Base-by-base conservation (phyloP, 53 echinoderm and acorn worm genomes). In the Actinopyga echinites region DNA sequence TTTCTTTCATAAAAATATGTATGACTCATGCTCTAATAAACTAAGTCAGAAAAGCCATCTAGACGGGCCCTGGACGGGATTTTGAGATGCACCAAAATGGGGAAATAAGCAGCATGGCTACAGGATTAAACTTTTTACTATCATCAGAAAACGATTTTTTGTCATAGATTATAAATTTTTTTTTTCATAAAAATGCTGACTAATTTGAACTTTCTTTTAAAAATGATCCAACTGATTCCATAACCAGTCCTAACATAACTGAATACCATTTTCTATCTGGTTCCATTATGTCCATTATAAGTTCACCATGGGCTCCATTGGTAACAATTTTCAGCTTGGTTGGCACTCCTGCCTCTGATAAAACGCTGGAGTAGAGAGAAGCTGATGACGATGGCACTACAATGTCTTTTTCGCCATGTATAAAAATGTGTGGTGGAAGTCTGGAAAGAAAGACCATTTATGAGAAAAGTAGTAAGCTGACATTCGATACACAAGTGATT, bases 281-380 rank as follows among this genome's bases (percentile, higher is more conserved):
- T 11, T 91, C 89, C 93, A 93, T 93, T 80, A 91, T 65, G 58
- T 86, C 93, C 36, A 91, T 55, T 65, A 86, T 64, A 15, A 93
- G 80, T 23, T 85, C 83, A 13, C 89, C 88, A 80, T 93, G 93
- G 10, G 83, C 93, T 9, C 93, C 93, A 21, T 77, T 89, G 1
- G 65, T 84, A 33, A 90, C 23, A 19, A 93, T 25, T 23, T 65
- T 83, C n/a, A 91, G 17, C 4, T 85, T 53, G n/a, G 85, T 87
- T 28, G 83, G 65, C n/a, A 71, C 89, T 5, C 79, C 75, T 7
- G 23, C 57, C n/a, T 83, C 74, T 0, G 79, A 38, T 32, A 93
- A 79, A 19, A 79, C 31, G 3, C 65, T 13, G 10, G 91, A 79
- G 74, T 91, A 93, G 26, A 83, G 82, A 56, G 88, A 86, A 0